Percentiles rank a stretch among this genome's conserved stretches.
Evolutionary conservation across 2,888 invertebrate genomes (phyloP).

Genomic region (Dione vanillae): DNA sequence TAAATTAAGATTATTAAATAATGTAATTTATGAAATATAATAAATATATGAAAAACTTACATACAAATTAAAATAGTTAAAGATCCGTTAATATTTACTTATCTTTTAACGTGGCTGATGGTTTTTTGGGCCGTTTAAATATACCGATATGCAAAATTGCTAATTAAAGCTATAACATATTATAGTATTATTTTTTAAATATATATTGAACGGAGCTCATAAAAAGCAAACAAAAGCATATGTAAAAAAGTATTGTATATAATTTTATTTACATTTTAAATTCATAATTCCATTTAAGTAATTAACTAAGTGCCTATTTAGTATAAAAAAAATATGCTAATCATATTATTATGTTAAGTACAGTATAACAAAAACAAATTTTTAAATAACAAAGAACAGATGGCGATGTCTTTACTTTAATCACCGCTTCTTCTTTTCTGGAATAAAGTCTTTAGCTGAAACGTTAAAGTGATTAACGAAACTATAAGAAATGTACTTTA

Average conservation of each 20-base stretch:
- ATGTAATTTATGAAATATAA: not conserved
- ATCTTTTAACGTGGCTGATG: slow-evolving; percentile 28
- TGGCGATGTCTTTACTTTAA: slow-evolving; percentile 1
- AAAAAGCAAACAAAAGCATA: no score
- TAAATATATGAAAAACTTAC: not conserved
- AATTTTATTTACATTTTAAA: no score
- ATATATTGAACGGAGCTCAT: no score
- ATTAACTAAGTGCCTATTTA: not conserved
- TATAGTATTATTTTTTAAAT: not conserved
- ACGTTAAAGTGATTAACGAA: slow-evolving; percentile 9
- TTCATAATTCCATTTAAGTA: not conserved
- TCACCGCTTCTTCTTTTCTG: slow-evolving; percentile 4
- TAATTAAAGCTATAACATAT: not conserved
- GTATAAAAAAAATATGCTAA: not conserved
- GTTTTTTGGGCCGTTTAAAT: slow-evolving; percentile 8
- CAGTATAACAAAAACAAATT: not conserved
- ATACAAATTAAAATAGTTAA: not conserved
- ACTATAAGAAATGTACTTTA: not conserved
- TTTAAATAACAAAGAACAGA: slow-evolving; percentile 10
- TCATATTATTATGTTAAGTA: slow-evolving; percentile 8
- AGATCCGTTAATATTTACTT: slow-evolving; percentile 27
- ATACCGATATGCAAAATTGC: slow-evolving; percentile 1
- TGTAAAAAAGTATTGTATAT: no score
- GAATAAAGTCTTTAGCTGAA: slow-evolving; percentile 9
- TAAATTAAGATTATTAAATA: not conserved